Percentiles rank a stretch among this genome's conserved stretches.
Conservation (phyloP, 2,113 vertebrate species). For the Condylura cristata region DNA sequence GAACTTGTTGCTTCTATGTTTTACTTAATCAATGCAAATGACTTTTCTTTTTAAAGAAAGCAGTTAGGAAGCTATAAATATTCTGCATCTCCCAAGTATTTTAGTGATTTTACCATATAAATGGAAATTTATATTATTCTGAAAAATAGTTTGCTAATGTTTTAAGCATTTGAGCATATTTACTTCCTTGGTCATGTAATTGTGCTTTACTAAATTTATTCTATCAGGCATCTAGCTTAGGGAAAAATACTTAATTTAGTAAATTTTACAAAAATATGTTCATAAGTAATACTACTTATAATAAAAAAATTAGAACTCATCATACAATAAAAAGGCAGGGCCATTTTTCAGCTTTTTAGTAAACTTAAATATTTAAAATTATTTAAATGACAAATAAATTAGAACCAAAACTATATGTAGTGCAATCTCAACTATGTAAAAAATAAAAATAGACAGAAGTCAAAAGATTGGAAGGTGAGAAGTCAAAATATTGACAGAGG, state of each 20-base stretch:
- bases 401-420: neutral
- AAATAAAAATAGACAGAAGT: neutral
- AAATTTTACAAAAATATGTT: neutral
- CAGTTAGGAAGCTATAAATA: neutral
- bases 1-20: neutral
- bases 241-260: neutral
- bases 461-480: neutral
- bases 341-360: neutral
- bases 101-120: conserved; percentile 54
- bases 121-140: conserved; percentile 56
- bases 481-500: neutral
- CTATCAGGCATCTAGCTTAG: neutral
- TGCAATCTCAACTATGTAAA: neutral
- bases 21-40: conserved; percentile 2
- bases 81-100: neutral
- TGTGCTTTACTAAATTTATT: neutral
- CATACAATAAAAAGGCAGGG: neutral
- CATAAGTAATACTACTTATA: neutral
- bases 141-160: conserved; percentile 3
- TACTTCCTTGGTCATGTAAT: neutral
- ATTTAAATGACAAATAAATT: conserved; percentile 1
- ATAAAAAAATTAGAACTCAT: neutral
- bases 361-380: neutral
- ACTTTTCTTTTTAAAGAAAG: neutral
- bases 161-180: conserved; percentile 9